These are phyloP conservation scores for Rousettus leschenaultii DNA, from an alignment of 2,113 vertebrate genomes.

Conservation along the genomic window DNA sequence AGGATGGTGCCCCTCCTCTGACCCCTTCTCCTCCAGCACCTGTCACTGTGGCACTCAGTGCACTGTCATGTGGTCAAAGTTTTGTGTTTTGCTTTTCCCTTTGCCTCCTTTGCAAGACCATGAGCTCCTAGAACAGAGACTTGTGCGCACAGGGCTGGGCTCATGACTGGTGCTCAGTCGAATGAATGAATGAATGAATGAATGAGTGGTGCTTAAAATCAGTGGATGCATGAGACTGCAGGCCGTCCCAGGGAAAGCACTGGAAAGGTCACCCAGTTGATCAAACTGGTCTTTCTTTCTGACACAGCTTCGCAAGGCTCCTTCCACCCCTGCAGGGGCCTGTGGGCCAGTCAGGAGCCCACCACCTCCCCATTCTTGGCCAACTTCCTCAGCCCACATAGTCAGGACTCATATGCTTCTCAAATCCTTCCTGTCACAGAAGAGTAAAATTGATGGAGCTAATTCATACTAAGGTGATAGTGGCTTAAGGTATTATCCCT, in stretches of 20 bases:
- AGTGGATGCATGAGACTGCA: not conserved
- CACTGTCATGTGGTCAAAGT: no score
- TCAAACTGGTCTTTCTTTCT: not conserved
- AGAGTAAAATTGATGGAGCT: not conserved
- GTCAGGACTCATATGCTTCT: not conserved
- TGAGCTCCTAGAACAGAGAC: not conserved
- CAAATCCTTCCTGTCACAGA: not conserved
- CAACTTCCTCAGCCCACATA: not conserved
- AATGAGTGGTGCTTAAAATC: not conserved
- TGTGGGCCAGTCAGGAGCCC: not conserved
- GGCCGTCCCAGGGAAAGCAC: not conserved
- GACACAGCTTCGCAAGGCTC: not conserved
- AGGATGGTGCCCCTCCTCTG: not conserved
- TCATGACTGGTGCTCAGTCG: not conserved
- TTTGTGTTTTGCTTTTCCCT: not conserved
- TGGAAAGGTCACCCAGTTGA: not conserved
- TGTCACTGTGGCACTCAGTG: not conserved
- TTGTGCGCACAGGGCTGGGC: not conserved
- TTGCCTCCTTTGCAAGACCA: not conserved
- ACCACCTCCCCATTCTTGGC: not conserved
- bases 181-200: not conserved
- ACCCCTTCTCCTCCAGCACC: not conserved
- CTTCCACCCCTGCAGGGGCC: not conserved
- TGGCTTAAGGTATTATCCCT: not conserved
- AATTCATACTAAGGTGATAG: not conserved